Conservation (phyloP, 2,113 vertebrate genomes). For the Sus scrofa region DNA sequence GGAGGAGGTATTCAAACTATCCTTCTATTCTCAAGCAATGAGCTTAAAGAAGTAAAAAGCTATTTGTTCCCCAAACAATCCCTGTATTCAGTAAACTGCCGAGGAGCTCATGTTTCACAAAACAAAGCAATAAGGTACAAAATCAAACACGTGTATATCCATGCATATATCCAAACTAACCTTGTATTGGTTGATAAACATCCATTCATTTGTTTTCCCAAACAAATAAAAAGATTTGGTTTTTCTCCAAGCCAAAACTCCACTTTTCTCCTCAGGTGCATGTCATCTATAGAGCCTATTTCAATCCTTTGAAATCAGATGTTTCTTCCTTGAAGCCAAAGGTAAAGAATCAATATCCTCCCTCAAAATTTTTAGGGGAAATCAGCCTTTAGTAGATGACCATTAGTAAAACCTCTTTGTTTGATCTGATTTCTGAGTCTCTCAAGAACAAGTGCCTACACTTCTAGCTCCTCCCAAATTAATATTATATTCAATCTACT, state of each 20-base stretch:
- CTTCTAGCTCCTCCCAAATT: background rate
- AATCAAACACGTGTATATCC: background rate
- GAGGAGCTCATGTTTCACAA: background rate
- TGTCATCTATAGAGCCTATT: background rate
- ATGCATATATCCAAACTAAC: background rate
- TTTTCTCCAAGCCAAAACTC: background rate
- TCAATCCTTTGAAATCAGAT: background rate
- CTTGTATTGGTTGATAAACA: background rate
- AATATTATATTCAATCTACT: background rate
- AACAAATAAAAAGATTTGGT: background rate
- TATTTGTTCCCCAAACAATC: background rate
- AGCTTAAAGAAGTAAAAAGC: background rate
- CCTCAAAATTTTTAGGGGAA: background rate
- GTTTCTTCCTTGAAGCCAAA: background rate
- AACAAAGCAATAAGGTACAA: background rate
- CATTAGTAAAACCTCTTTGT: background rate
- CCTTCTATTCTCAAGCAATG: background rate
- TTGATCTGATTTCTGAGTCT: background rate
- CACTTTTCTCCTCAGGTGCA: background rate
- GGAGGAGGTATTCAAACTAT: background rate
- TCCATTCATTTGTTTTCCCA: background rate
- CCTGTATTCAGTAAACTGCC: background rate
- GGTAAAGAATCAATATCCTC: background rate
- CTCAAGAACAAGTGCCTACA: background rate
- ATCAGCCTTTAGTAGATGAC: background rate